These are phyloP conservation scores for Corythornis vintsioides DNA, from an alignment of 2,113 vertebrate species.

Conservation along the genomic window DNA sequence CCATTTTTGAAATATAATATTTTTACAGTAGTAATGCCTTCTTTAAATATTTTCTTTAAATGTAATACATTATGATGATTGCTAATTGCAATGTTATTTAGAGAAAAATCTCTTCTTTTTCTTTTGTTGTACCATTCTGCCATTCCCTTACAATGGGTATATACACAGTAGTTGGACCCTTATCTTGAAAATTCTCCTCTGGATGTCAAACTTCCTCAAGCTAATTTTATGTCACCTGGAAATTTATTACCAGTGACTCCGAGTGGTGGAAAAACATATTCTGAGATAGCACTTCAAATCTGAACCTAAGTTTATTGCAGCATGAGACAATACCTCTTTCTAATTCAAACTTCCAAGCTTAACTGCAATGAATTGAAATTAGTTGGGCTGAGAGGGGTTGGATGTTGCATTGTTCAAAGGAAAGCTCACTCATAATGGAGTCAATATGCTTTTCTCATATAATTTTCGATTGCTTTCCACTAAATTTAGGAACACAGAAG, in stretches of 20 bases:
- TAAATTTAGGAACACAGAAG: neutral
- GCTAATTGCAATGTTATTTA: neutral
- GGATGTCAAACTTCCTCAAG: neutral
- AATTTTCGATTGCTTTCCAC: neutral
- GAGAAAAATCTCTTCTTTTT: neutral
- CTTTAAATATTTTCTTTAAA: neutral
- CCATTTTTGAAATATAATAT: neutral
- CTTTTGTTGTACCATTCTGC: neutral
- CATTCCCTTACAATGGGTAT: neutral
- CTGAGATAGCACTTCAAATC: neutral
- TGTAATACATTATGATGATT: neutral
- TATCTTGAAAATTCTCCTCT: neutral
- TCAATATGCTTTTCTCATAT: neutral
- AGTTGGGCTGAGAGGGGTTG: rapidly evolving
- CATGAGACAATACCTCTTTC: neutral
- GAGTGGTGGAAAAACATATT: neutral
- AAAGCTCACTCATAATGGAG: neutral
- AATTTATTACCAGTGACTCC: neutral
- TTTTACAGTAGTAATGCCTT: neutral
- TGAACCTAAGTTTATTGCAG: neutral
- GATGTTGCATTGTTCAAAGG: neutral
- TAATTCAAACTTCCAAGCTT: neutral
- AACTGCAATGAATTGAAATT: neutral
- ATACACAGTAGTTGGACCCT: rapidly evolving
- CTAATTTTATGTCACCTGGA: neutral